Conservation (phyloP, 2,797 vertebrate species). For the Tragelaphus eurycerus region DNA sequence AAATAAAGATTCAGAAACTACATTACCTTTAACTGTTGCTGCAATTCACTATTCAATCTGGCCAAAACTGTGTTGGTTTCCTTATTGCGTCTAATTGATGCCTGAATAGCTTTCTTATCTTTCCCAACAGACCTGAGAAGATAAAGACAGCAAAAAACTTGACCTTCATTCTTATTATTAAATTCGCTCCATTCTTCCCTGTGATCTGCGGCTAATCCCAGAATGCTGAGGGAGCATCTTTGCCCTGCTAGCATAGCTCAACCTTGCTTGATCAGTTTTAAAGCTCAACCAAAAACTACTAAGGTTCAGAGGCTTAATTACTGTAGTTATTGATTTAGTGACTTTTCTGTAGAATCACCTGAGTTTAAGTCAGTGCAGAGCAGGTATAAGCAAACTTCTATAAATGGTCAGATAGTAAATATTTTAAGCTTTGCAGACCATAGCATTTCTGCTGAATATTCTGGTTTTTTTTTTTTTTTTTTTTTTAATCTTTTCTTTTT, state of each 20-base stretch:
- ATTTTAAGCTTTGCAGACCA: neutral
- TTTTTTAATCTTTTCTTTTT: neutral
- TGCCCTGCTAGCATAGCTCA: neutral
- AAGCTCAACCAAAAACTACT: neutral
- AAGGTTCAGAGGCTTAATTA: neutral
- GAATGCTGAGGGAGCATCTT: neutral
- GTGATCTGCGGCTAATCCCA: neutral
- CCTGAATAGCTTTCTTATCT: conserved; percentile 99
- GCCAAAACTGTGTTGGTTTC: conserved; percentile 99
- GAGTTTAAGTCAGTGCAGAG: neutral
- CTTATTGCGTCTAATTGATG: conserved; percentile 99
- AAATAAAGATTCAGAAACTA: neutral
- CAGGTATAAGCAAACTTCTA: neutral
- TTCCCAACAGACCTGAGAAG: conserved; percentile 94
- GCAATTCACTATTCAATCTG: conserved; percentile 97
- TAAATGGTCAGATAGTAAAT: neutral
- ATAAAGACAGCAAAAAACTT: conserved; percentile 49
- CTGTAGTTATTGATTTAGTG: neutral
- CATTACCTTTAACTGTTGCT: conserved; percentile 96
- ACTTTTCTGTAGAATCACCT: neutral
- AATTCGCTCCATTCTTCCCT: neutral
- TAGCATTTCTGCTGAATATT: neutral
- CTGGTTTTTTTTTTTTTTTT: no score
- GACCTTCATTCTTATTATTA: conserved; percentile 22
- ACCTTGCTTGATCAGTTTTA: neutral